Base-by-base conservation (phyloP, 2,888 invertebrate genomes). In the Encarsia formosa region DNA sequence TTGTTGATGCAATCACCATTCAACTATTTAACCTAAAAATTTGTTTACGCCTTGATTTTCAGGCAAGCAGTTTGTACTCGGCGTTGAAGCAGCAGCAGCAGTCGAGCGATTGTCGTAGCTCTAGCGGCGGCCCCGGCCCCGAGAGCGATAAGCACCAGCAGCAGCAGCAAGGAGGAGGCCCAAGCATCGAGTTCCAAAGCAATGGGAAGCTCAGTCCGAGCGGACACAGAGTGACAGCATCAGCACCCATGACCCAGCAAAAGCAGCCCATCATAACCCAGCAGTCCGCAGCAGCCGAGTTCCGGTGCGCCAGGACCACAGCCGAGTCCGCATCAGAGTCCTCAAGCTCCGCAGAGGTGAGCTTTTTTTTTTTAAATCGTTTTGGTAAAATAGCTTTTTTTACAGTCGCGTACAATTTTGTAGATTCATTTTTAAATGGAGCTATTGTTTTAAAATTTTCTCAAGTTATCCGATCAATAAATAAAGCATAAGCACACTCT, bases 291-390 rank as follows among this genome's bases (percentile, higher is more conserved):
- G 63, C 74, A 73, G 62, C 70, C 73, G 50, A 71, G 69, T 55
- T 66, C 73, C 45, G 72, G 69, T 57, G 68, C 67, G 32, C 70
- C 67, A 50, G 72, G 69, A 49, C 71, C 69, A 24, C 75, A 81
- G 75, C 76, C 81, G 13, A 79, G 81, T 78, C 79, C 79, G 71
- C 75, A 79, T 75, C 77, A 81, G 75, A 79, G 75, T 76, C 81
- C 71, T 64, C 79, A 81, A 57, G 71, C 70, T 61, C 71, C 71
- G 32, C 71, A 70, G 58, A 64, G 71, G 62, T 69, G 3, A 46
- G 47, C 19, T 34, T n/a, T 35, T 16, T n/a, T n/a, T n/a, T n/a
- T n/a, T n/a, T n/a, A n/a, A n/a, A n/a, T n/a, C n/a, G n/a, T n/a
- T n/a, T n/a, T n/a, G n/a, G n/a, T n/a, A n/a, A n/a, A n/a, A n/a